Evolutionary conservation across 92 coral and sea anemone genomes (phyloP), one percentile per base, ranked within the genome.

Genomic region (Heteractis magnifica): DNA sequence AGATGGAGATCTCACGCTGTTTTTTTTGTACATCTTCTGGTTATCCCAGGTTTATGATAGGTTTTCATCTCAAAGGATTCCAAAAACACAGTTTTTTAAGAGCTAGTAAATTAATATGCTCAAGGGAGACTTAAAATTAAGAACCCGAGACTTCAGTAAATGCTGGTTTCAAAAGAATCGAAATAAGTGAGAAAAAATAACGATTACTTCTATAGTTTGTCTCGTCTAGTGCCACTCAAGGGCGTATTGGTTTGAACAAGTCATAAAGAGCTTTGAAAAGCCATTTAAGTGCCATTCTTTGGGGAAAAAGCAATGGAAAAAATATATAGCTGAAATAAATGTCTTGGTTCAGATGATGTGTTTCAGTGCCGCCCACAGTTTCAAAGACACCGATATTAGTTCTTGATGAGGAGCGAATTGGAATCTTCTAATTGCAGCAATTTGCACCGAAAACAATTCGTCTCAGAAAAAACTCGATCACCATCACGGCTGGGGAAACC

Each of bases 401-500:
- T 64, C 73, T 68, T 20, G 73, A 21, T 68, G 26, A 26, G 44
- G 44, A 23, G 15, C 14, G 73, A 68, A 64, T n/a, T 68, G 41
- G 72, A 68, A 26, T 68, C 73, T 68, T 68, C 5, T 68, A 68
- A 68, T 68, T 68, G 73, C 73, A 68, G 11, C 49, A 68, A 4
- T 14, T 65, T 68, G 8, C 26, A 68, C 41, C 14, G 8, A 26
- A 26, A 68, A 7, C 73, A 23, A 68, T 20, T 68, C 26, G 21
- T n/a, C 10, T 68, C 13, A 53, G 58, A 53, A 53, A 12, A 34
- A 34, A 34, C 0, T 53, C 58, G 58, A 53, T 53, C 58, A 53
- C 13, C 13, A 8, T 53, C 13, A 8, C 44, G 44, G 44, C 44
- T 34, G 18, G 70, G 71, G 44, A 79, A 79, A 59, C 75, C 83